Evolutionary conservation across 2,888 invertebrate species (phyloP).

Genomic region (Enchytraeus crypticus): DNA sequence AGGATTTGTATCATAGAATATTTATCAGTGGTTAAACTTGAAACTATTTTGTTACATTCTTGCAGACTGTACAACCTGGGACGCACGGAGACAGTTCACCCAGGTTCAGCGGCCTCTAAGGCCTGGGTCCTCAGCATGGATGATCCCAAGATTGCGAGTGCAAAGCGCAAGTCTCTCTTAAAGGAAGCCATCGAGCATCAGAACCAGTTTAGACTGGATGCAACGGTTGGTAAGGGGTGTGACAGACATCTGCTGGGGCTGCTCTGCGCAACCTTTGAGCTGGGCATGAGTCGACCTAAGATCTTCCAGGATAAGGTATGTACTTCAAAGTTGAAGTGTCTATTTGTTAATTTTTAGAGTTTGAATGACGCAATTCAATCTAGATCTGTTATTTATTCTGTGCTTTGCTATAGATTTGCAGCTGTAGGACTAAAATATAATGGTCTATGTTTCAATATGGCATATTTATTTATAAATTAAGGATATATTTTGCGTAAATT

Average conservation of each 20-base stretch:
- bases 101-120: slow-evolving; percentile 53
- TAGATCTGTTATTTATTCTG: too few species aligned
- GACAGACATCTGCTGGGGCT: slow-evolving; percentile 57
- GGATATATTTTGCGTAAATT: neutral
- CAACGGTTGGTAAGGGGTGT: slow-evolving; percentile 47
- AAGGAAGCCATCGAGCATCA: slow-evolving; percentile 32
- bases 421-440: too few species aligned
- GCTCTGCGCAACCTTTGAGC: slow-evolving; percentile 29
- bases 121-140: slow-evolving; percentile 36
- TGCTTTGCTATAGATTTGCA: too few species aligned
- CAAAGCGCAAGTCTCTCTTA: slow-evolving; percentile 28
- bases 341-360: neutral
- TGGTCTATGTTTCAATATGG: neutral
- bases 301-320: slow-evolving; percentile 31
- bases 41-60: too few species aligned
- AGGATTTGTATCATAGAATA: too few species aligned
- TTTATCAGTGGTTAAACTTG: too few species aligned
- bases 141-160: slow-evolving; percentile 26
- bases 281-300: slow-evolving; percentile 32
- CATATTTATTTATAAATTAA: neutral
- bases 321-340: neutral
- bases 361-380: neutral
- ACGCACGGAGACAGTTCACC: slow-evolving; percentile 58
- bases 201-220: slow-evolving; percentile 31
- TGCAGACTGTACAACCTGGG: slow-evolving; percentile 39